Percentiles rank a stretch among this genome's conserved stretches.
These are phyloP conservation scores for Zaprionus gabonicus DNA, from an alignment of 1,140 invertebrate species.

Conservation along the genomic window DNA sequence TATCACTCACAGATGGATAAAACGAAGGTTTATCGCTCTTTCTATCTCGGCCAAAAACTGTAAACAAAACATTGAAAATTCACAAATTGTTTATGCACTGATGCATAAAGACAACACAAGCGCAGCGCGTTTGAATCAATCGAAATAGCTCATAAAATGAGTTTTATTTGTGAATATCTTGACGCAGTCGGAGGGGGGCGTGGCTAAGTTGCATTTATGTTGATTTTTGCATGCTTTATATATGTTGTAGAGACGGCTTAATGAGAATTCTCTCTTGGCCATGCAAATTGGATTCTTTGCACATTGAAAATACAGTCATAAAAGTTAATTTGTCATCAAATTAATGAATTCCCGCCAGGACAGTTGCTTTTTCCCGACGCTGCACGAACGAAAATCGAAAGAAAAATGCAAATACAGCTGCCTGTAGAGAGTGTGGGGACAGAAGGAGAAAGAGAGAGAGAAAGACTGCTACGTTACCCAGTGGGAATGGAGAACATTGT, in stretches of 20 bases:
- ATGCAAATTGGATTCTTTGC: conserved; percentile 65
- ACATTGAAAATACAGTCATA: conserved; percentile 60
- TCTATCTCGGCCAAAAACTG: conserved; percentile 25
- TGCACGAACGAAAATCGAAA: conserved; percentile 18
- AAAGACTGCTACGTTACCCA: not conserved
- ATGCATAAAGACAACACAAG: not conserved
- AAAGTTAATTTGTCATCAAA: conserved; percentile 79
- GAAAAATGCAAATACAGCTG: conserved; percentile 45
- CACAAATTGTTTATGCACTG: conserved; percentile 25
- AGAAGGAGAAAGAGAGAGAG: not conserved
- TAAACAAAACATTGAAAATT: conserved; percentile 1
- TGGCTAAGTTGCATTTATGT: not conserved
- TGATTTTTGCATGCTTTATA: not conserved
- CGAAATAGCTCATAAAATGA: not conserved
- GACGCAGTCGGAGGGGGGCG: not conserved
- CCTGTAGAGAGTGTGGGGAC: not conserved
- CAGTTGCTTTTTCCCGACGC: conserved; percentile 3
- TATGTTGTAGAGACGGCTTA: not conserved
- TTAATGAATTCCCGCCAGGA: conserved; percentile 58
- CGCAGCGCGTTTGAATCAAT: not conserved
- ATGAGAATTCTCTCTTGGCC: conserved; percentile 31
- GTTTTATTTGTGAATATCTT: not conserved
- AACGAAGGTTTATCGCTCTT: conserved; percentile 61
- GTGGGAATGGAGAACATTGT: not conserved
- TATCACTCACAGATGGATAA: conserved; percentile 51